Evolutionary conservation across 1,140 invertebrate species (phyloP), one percentile per base, ranked within the genome.

Genomic region (Chrysopa pallens): DNA sequence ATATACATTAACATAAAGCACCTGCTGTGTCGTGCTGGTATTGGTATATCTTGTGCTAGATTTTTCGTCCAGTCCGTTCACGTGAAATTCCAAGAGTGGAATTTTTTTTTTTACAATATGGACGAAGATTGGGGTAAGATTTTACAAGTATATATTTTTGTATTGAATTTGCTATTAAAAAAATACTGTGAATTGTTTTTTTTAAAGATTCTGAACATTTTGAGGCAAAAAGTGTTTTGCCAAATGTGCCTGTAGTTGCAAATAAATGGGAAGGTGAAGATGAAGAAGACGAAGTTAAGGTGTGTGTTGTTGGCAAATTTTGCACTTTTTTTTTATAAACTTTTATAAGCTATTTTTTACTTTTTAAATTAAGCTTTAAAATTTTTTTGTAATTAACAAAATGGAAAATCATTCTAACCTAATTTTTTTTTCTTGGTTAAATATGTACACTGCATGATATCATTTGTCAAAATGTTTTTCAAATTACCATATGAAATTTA

Each of bases 181-280:
- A 27, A 35, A 29, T 14, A 27, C 39, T 45, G 12, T 13, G 15
- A 17, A 8, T 13, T 41, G 8, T 11, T 42, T 13, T 40, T 29
- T 15, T 51, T 54, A 43, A 43, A 61, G 59, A 61, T 48, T 55
- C 57, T 42, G 57, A 61, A 14, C 52, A 58, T 50, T 61, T 61
- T 47, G 54, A 56, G 33, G 17, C 17, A 23, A 23, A 23, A 23
- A 23, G 17, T 23, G 17, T 23, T 23, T 53, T 56, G 14, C 48
- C 44, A 40, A 42, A 43, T n/a, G 37, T 48, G 13, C 42, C 45
- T 12, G 43, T 51, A 13, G 29, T 28, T 17, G 8, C 50, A n/a
- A 81, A 84, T 61, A 85, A 80, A 72, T 89, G 84, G 84, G 81
- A 84, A 60, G 85, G 84, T 42, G 84, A 90, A 59, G 86, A 90